These are phyloP conservation scores for Zaprionus lachaisei DNA, from an alignment of 1,140 invertebrate species.

Conservation along the genomic window DNA sequence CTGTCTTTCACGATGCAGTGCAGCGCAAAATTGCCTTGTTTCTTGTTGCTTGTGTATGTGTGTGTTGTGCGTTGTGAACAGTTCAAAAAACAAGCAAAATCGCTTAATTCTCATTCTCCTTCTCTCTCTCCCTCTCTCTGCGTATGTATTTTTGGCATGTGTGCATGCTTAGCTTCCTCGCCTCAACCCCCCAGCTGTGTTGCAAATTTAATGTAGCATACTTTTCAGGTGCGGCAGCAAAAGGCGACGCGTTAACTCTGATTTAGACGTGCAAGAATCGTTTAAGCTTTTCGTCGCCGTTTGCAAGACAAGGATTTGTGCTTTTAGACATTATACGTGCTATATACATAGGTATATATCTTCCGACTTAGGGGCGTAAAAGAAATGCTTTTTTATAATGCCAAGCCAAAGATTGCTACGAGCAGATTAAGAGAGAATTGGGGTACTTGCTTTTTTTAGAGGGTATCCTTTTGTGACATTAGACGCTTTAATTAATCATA, in stretches of 20 bases:
- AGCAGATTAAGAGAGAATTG: neutral
- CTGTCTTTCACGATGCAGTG: constrained; percentile 49
- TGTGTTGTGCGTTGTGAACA: constrained; percentile 26
- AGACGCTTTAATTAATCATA: neutral
- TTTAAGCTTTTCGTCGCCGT: constrained; percentile 11
- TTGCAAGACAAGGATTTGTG: constrained; percentile 18
- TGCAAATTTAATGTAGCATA: constrained; percentile 61
- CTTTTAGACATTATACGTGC: neutral
- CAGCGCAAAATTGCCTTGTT: constrained; percentile 76
- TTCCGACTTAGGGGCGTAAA: neutral
- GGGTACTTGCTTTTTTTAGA: neutral
- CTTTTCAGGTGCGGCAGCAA: constrained; percentile 29
- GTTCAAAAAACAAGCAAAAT: constrained; percentile 71
- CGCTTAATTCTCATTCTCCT: constrained; percentile 52
- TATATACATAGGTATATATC: neutral
- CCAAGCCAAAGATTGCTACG: neutral
- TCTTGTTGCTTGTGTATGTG: constrained; percentile 11
- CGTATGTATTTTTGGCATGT: constrained; percentile 50
- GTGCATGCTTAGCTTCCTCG: neutral
- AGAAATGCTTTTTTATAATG: neutral
- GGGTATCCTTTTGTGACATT: neutral
- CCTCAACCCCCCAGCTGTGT: neutral
- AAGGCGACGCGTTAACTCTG: constrained; percentile 38
- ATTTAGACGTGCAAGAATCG: constrained; percentile 35
- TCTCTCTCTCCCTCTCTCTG: constrained; percentile 24